phyloP scores from a whole-genome alignment of 64 coral and sea anemone genomes.

The Pocillopora damicornis region DNA sequence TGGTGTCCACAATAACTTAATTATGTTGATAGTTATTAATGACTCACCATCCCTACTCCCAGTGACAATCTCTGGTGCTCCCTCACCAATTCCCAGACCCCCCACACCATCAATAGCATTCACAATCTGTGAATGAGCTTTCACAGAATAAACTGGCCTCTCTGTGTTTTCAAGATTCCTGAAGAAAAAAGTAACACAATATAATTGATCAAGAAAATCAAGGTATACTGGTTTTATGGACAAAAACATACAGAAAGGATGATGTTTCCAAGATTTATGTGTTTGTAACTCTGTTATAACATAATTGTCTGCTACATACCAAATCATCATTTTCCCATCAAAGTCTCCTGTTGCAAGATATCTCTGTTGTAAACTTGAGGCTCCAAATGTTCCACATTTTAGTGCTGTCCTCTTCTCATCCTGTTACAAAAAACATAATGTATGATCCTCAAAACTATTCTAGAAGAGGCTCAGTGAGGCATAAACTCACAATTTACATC shows the following conservation, averaged over 20 bases:
- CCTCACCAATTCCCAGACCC: slow-evolving; percentile 87
- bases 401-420: slow-evolving; percentile 88
- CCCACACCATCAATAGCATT: slow-evolving; percentile 97
- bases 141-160: slow-evolving; percentile 90
- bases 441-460: neutral
- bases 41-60: slow-evolving; percentile 93
- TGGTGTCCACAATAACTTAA: neutral
- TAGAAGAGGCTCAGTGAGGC: neutral
- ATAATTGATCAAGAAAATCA: neutral
- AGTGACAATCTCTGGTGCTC: slow-evolving; percentile 95
- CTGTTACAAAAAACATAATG: neutral
- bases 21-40: neutral
- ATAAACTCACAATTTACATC: too few species aligned
- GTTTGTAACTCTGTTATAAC: neutral
- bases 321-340: slow-evolving; percentile 99
- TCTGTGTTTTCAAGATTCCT: slow-evolving; percentile 99
- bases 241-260: too few species aligned
- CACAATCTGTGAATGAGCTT: slow-evolving; percentile 96
- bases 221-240: too few species aligned
- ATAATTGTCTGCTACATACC: slow-evolving; percentile 35
- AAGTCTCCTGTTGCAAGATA: slow-evolving; percentile 97
- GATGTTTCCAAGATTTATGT: too few species aligned
- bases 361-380: slow-evolving; percentile 81
- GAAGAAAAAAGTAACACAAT: neutral
- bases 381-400: slow-evolving; percentile 98